Base-by-base conservation (phyloP, 2,113 vertebrate species). In the Oostethus manadensis region DNA sequence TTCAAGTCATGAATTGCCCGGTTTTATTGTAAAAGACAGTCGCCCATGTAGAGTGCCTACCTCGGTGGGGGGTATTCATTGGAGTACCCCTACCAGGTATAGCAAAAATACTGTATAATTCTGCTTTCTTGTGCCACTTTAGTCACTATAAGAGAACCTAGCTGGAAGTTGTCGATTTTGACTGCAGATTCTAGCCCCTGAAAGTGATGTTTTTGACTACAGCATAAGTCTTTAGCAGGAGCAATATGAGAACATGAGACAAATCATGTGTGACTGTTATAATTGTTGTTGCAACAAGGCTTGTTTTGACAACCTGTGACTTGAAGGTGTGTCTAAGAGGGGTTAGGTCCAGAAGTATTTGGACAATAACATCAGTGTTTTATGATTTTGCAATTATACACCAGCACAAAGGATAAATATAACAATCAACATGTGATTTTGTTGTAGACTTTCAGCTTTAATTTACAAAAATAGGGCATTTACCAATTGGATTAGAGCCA, bases 241-340 rank as follows among this genome's bases (percentile, higher is more conserved):
- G 22, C 42, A 65, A 47, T 33, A 23, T n/a, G 38, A 45, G 6
- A 57, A 26, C 26, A 60, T 64, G 10, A 58, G 62, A 62, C 22
- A 50, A 35, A 50, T 62, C 10, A 15, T 42, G 43, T 43, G 26
- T 60, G 46, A 47, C 23, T 59, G 47, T 56, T 16, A 26, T 21
- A 53, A 56, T 58, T 74, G 75, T 56, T 51, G 18, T 67, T 51
- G 66, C 62, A 33, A 66, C 42, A 73, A 73, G 63, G 62, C 79
- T 33, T 13, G 58, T 70, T 51, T 64, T 33, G 6, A 68, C 62
- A 65, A 68, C 66, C 42, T 79, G 53, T 55, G 80, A 66, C 48
- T 62, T 44, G 51, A 21, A 49, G 54, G 47, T 40, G 51, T 23
- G 46, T 62, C 55, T 42, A 18, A 57, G 40, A 56, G 51, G 23